Evolutionary conservation across 2,113 vertebrate species (phyloP).

Genomic region (Naja naja): DNA sequence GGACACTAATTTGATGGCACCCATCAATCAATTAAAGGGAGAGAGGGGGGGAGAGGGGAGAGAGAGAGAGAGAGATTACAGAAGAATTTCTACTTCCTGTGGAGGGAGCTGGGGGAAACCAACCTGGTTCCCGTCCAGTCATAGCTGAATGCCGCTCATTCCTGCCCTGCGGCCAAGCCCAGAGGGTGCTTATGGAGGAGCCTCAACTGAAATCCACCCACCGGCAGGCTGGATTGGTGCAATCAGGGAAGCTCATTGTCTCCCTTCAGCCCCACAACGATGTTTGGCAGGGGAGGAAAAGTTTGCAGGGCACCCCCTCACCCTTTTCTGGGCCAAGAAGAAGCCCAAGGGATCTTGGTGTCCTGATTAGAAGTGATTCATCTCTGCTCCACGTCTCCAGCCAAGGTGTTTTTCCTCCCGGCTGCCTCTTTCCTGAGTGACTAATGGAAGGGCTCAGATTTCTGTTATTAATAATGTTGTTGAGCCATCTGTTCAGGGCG

Average conservation of each 20-base stretch:
- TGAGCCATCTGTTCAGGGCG: slow-evolving; percentile 43
- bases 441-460: slow-evolving; percentile 44
- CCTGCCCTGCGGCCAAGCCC: neutral
- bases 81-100: neutral
- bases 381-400: neutral
- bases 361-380: slow-evolving; percentile 46
- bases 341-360: slow-evolving; percentile 11
- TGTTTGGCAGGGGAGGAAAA: accelerated
- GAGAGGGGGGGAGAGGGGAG: neutral
- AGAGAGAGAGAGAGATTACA: neutral
- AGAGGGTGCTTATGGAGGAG: neutral
- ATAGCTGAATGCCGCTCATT: neutral
- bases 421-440: slow-evolving; percentile 37
- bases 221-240: neutral
- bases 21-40: neutral
- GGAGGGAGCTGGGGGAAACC: neutral
- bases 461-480: slow-evolving; percentile 35
- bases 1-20: neutral
- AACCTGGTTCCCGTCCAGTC: neutral
- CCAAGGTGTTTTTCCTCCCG: slow-evolving; percentile 43
- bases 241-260: too few species aligned
- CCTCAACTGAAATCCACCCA: neutral
- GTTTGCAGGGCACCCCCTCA: neutral
- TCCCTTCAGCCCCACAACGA: neutral
- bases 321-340: slow-evolving; percentile 1